A percentile compares a stretch with the other conserved stretches of the same genome.
These are phyloP conservation scores for Distichodus sexfasciatus DNA, from an alignment of 2,797 vertebrate species.

Conservation along the genomic window DNA sequence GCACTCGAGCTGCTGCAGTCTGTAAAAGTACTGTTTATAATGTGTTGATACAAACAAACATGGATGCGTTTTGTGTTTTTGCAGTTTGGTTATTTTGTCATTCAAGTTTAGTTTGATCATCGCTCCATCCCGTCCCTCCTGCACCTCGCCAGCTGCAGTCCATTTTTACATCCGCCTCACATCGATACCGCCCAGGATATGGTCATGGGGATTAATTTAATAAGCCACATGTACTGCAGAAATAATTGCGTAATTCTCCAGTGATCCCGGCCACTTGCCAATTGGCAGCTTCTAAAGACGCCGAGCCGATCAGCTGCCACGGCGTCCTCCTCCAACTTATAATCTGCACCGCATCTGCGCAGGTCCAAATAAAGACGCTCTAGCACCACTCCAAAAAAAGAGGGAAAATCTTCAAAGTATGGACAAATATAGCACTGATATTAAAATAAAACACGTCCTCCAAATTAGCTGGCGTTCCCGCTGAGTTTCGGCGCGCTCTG, in stretches of 20 bases:
- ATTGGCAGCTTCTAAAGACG: background rate
- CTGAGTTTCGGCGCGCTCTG: background rate
- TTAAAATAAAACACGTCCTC: too few species aligned
- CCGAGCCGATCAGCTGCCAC: background rate
- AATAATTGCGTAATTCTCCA: constrained; percentile 1
- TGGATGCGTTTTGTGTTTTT: too few species aligned
- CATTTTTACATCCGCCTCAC: background rate
- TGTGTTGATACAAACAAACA: too few species aligned
- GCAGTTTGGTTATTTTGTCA: too few species aligned
- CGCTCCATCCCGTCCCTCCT: too few species aligned
- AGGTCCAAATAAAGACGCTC: background rate
- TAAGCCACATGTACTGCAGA: background rate
- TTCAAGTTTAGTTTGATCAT: too few species aligned
- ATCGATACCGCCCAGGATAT: background rate
- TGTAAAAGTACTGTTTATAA: too few species aligned
- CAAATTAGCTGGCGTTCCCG: background rate
- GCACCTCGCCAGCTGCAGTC: background rate
- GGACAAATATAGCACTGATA: background rate
- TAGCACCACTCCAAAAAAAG: background rate
- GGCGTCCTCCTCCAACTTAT: background rate
- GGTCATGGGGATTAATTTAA: background rate
- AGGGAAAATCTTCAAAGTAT: too few species aligned
- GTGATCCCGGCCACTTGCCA: background rate
- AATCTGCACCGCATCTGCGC: background rate
- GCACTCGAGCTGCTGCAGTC: too few species aligned